Conservation (phyloP, 2,888 invertebrate genomes). For the Carcina quercana region DNA sequence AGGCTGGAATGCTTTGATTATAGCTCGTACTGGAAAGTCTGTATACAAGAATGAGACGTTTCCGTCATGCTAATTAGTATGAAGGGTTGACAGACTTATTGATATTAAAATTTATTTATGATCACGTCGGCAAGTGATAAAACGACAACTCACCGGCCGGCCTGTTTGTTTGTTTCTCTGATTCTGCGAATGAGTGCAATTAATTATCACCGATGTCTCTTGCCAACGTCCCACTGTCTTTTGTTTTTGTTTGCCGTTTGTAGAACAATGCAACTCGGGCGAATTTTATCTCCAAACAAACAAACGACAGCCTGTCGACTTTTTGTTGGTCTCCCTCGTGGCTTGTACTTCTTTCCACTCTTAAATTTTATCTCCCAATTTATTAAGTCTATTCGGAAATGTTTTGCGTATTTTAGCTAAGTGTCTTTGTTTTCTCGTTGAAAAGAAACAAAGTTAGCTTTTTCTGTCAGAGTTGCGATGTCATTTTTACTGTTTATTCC, state of each 20-base stretch:
- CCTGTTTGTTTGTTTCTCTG: constrained; percentile 46
- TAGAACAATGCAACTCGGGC: constrained; percentile 58
- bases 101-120: constrained; percentile 52
- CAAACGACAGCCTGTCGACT: constrained; percentile 43
- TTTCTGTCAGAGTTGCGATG: constrained; percentile 21
- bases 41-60: constrained; percentile 23
- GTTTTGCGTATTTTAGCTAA: constrained; percentile 30
- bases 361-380: constrained; percentile 38
- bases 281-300: constrained; percentile 55
- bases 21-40: not conserved
- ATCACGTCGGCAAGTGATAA: constrained; percentile 50
- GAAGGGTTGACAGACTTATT: constrained; percentile 31
- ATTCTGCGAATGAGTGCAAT: constrained; percentile 64
- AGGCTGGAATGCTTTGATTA: too few species aligned
- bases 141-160: constrained; percentile 44
- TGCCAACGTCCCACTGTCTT: constrained; percentile 31
- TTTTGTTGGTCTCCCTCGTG: constrained; percentile 37
- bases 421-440: constrained; percentile 33
- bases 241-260: constrained; percentile 61
- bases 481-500: constrained; percentile 21
- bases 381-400: constrained; percentile 41
- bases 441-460: constrained; percentile 24
- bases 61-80: constrained; percentile 36
- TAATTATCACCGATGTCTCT: constrained; percentile 54
- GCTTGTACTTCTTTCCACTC: constrained; percentile 22